Evolutionary conservation across 2,888 invertebrate species (phyloP).

Genomic region (Entomobrya proxima): DNA sequence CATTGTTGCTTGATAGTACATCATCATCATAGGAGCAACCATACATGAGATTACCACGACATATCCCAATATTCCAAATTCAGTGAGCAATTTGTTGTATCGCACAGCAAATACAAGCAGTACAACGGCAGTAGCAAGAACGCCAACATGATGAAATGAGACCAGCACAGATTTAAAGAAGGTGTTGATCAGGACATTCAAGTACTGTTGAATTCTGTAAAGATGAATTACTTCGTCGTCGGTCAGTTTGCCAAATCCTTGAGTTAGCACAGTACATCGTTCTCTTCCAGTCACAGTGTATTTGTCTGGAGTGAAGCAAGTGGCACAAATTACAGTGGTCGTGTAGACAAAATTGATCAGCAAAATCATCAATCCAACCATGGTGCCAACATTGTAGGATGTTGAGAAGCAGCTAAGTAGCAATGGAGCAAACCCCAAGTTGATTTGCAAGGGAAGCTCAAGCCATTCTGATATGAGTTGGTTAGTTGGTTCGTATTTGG

Average conservation of each 20-base stretch:
- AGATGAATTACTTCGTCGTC: neutral
- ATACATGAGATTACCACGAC: neutral
- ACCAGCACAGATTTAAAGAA: neutral
- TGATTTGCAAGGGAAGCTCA: neutral
- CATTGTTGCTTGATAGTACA: neutral
- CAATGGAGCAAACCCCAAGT: neutral
- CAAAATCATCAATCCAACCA: neutral
- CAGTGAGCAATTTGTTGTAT: neutral
- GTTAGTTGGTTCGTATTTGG: neutral
- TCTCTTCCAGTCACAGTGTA: neutral
- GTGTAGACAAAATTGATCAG: neutral
- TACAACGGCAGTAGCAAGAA: neutral
- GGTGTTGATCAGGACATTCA: neutral
- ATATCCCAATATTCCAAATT: neutral
- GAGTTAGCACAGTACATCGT: neutral
- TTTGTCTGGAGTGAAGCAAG: neutral
- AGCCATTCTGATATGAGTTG: neutral
- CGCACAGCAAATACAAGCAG: neutral
- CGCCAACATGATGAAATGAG: slow-evolving; percentile 27
- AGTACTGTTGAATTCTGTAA: neutral
- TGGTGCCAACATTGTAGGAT: neutral
- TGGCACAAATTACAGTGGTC: neutral
- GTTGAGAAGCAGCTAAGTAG: neutral
- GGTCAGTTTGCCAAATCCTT: neutral
- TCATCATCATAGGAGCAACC: neutral